Percentiles rank a stretch among this genome's conserved stretches.
Conservation (phyloP, 2,888 invertebrate species). For the Synergus japonicus region DNA sequence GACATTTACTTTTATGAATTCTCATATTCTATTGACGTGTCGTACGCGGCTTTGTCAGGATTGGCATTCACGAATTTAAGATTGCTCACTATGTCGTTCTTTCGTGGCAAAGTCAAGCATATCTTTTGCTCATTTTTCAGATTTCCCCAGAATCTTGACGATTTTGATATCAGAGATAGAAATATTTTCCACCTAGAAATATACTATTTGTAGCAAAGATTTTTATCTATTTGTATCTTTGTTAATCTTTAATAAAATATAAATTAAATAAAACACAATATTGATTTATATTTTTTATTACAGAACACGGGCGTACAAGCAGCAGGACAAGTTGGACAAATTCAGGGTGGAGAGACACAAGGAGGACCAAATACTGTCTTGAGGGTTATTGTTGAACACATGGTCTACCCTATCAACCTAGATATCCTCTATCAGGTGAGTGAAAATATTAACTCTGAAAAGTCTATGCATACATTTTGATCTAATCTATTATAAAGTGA, state of each 20-base stretch:
- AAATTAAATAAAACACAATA: conserved; percentile 1
- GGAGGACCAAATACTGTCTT: conserved; percentile 97
- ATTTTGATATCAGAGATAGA: neutral
- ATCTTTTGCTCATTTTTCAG: conserved; percentile 33
- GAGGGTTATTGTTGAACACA: conserved; percentile 98
- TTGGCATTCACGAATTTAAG: conserved; percentile 25
- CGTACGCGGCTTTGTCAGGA: conserved; percentile 3
- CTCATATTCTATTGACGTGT: conserved; percentile 36
- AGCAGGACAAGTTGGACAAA: conserved; percentile 81
- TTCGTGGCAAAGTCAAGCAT: neutral
- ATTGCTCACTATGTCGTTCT: conserved; percentile 29
- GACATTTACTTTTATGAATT: conserved; percentile 22
- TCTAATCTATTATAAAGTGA: neutral
- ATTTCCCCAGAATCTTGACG: neutral
- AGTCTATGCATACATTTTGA: neutral
- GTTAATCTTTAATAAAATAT: neutral
- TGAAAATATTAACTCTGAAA: conserved; percentile 23
- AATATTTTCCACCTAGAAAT: neutral
- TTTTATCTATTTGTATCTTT: neutral
- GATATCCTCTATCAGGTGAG: conserved; percentile 94
- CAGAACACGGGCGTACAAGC: conserved; percentile 86
- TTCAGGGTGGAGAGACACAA: conserved; percentile 81
- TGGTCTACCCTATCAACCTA: conserved; percentile 98
- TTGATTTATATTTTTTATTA: conserved; percentile 54
- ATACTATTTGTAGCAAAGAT: neutral